A percentile compares a stretch with the other conserved stretches of the same genome.
Conservation (phyloP, 2,113 vertebrate genomes). For the Albula glossodonta region DNA sequence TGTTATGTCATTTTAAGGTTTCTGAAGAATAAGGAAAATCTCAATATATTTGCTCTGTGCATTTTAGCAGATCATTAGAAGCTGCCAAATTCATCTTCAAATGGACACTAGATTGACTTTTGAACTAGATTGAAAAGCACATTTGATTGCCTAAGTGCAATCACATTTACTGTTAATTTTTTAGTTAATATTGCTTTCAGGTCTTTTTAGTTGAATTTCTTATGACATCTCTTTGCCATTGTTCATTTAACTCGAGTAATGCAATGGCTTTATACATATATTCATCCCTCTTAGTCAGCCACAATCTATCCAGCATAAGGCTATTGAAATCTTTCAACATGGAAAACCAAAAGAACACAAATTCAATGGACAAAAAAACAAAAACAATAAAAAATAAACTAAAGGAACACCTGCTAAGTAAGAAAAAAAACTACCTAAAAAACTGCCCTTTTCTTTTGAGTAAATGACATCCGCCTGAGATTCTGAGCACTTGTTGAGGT, state of each 20-base stretch:
- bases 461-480: conserved; percentile 43
- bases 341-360: conserved; percentile 27
- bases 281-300: conserved; percentile 47
- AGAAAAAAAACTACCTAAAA: conserved; percentile 37
- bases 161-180: background rate
- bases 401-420: conserved; percentile 66
- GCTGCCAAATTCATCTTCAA: background rate
- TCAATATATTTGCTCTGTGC: too few species aligned
- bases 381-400: background rate
- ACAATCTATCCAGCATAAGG: conserved; percentile 48
- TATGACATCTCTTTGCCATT: conserved; percentile 40
- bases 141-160: conserved; percentile 43
- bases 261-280: conserved; percentile 37
- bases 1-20: too few species aligned
- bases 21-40: too few species aligned
- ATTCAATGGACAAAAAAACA: background rate
- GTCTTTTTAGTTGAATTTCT: conserved; percentile 40
- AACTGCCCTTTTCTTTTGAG: conserved; percentile 41
- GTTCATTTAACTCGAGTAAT: conserved; percentile 54
- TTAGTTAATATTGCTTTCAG: background rate
- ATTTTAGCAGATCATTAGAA: conserved; percentile 23
- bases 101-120: background rate
- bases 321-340: conserved; percentile 44
- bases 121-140: background rate
- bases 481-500: conserved; percentile 52